Base-by-base conservation (phyloP, 1,140 invertebrate species). In the Phenacoccus solenopsis region DNA sequence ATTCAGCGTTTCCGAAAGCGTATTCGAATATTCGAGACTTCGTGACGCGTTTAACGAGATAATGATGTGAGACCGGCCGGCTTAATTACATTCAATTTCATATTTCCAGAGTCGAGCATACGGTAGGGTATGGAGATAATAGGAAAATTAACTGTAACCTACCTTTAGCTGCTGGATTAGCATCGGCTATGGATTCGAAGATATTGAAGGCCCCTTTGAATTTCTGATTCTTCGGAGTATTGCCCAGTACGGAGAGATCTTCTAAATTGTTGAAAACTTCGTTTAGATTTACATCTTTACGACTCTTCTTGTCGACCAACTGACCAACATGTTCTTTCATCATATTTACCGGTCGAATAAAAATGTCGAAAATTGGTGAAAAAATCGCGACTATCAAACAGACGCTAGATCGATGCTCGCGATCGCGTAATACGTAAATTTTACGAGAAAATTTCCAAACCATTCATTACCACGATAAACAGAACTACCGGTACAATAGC, bases 181-280 rank as follows among this genome's bases (percentile, higher is more conserved):
- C 9, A 5, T 64, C 59, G 25, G 59, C 22, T 9, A 64, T 64
- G 20, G 59, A 64, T 64, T 64, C 59, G 59, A 64, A 64, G 2
- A 64, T 64, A 25, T 64, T 64, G 59, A 64, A 64, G 21, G 59
- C 59, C 2, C 59, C 59, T 64, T 64, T 64, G 59, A 24, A 64
- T 25, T 20, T 64, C 16, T 64, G 59, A 20, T 64, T 25, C 25
- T 64, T 64, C 10, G 59, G 59, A 20, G 59, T 64, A 25, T 27
- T 64, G 2, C 59, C 59, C 59, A 64, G 20, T 10, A 64, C 59
- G 7, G 59, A 64, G 1, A 64, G 59, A 20, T 9, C 56, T 5
- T 59, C 56, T 22, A 64, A 22, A 10, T 64, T 64, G 25, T 64
- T 64, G 21, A 25, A 64, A 1, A 64, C 59, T 16, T 64, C 59